Base-by-base conservation (phyloP, 2,113 vertebrate genomes). In the Vicugna pacos region DNA sequence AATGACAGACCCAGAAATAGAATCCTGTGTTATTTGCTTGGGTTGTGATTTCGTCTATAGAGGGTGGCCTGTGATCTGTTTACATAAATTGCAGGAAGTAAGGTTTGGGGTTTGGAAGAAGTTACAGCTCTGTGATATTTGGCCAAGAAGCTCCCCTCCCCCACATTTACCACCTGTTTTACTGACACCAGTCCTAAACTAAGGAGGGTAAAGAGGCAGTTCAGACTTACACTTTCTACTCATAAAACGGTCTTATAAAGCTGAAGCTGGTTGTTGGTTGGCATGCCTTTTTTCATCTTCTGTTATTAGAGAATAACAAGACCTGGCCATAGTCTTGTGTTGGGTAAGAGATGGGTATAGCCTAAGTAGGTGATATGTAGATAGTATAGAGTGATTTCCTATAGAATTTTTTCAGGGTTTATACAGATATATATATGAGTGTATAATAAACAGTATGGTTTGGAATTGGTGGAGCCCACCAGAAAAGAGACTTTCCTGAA, bases 11-110 rank as follows among this genome's bases (percentile, higher is more conserved):
- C 80, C 58, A 96, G 91, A 96, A 96, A 96, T 96, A 97, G 96
- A 97, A 97, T 93, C 62, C 28, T 93, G 62, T 96, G 80, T 82
- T 97, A 65, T 67, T 97, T 97, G 54, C 75, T 93, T 96, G 92
- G 54, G 93, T 95, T 96, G 80, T 94, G 95, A 95, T 97, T 97
- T 95, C 52, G 90, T 97, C 96, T 96, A 80, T 94, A 96, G 95
- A 96, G 73, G 52, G 20, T 75, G 11, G 75, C 65, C 70, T 97
- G 79, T 97, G 95, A 95, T 96, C 83, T 97, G 90, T 94, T 97
- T 91, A 89, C 62, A 89, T 97, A 93, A 93, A 94, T 95, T 95
- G 46, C 83, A 95, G 93, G 94, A 97, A 95, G 87, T 83, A 92
- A 93, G 56, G 69, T 93, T 97, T 95, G 56, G 69, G 58, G 14